Base-by-base conservation (phyloP, 2,888 invertebrate genomes). In the Liodrosophila aerea region DNA sequence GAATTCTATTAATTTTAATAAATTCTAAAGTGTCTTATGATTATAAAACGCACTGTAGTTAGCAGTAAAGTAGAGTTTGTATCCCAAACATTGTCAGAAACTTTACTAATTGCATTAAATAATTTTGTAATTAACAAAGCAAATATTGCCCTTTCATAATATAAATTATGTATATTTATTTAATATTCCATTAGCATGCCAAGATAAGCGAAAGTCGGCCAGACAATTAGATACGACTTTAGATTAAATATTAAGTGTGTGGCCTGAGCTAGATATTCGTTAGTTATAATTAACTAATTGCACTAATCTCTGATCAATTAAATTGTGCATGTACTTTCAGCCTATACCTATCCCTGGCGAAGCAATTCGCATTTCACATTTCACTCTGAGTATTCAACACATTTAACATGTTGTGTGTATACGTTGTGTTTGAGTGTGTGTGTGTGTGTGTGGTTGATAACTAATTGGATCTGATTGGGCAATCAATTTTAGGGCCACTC, bases 271-370 rank as follows among this genome's bases (percentile, higher is more conserved):
- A 47, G 45, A 60, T 63, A 65, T 70, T 70, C 65, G 22, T 22
- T 45, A 46, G 59, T 51, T 61, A 52, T 85, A 73, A 86, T 85
- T 85, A 68, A 82, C 85, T 81, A 86, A 86, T 76, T 84, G 72
- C 47, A 45, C 54, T 73, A 63, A 66, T 65, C 70, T 65, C 59
- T 49, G 58, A 65, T 52, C 61, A 65, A 80, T 76, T 65, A 63
- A 85, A 63, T 75, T 60, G 60, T 50, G 34, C 53, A 62, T 62
- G 54, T 61, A 22, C 22, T 49, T 39, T 31, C 29, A 44, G 40
- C 22, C 39, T 39, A 33, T 22, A 40, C 22, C 39, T 39, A 33
- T 22, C 7, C 29, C 30, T n/a, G 43, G 15, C 16, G 27, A 56
- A 73, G 62, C 66, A 66, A 47, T 60, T 52, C 51, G 41, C 43